Evolutionary conservation across 2,888 invertebrate genomes (phyloP).

Genomic region (Heliconius hortense): DNA sequence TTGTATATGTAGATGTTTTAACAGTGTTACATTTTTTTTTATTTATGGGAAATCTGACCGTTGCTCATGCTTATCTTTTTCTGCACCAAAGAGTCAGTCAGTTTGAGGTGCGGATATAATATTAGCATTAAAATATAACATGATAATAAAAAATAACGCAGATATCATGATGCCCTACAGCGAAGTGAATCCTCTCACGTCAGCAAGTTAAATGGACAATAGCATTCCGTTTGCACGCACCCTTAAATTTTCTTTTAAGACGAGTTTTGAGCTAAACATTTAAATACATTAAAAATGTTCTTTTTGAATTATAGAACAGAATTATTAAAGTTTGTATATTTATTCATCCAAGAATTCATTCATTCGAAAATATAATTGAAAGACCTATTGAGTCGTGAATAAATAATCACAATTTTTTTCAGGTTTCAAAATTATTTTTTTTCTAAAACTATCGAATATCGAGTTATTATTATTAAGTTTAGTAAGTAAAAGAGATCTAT

Average conservation of each 20-base stretch:
- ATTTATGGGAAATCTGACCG: constrained; percentile 49
- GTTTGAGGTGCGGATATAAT: constrained; percentile 44
- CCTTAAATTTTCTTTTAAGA: constrained; percentile 38
- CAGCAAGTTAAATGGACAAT: constrained; percentile 42
- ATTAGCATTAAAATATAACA: neutral
- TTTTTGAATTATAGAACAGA: neutral
- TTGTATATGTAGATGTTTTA: constrained; percentile 61
- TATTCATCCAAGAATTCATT: neutral
- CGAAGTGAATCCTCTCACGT: constrained; percentile 54
- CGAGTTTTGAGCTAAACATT: constrained; percentile 18
- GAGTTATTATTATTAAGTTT: constrained; percentile 5
- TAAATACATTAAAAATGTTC: neutral
- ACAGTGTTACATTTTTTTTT: constrained; percentile 36
- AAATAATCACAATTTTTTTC: neutral
- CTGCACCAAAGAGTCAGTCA: constrained; percentile 56
- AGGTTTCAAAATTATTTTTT: neutral
- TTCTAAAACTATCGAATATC: neutral
- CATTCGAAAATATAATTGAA: neutral
- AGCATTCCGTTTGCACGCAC: constrained; percentile 43
- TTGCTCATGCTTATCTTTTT: constrained; percentile 68
- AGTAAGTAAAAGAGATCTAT: neutral
- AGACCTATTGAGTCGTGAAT: neutral
- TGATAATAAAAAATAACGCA: constrained; percentile 53
- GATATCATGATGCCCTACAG: constrained; percentile 59
- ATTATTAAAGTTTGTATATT: neutral